These are phyloP conservation scores for Hypotaenidia philippensis DNA, from an alignment of 2,797 vertebrate genomes.

Conservation along the genomic window DNA sequence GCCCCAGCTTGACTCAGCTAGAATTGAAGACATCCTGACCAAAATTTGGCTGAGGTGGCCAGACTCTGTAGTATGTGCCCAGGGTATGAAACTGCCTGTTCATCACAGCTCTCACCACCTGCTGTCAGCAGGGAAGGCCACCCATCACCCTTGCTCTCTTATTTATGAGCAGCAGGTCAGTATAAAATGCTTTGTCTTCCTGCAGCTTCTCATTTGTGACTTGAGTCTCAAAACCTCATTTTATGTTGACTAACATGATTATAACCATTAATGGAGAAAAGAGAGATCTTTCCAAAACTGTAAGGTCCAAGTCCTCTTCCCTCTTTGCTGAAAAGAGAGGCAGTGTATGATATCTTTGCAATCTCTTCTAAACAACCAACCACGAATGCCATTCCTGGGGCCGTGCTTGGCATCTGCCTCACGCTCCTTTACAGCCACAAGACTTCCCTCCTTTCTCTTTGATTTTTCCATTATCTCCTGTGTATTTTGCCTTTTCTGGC, in stretches of 20 bases:
- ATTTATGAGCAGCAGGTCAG: neutral
- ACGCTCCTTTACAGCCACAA: neutral
- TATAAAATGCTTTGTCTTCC: neutral
- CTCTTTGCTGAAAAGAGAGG: neutral
- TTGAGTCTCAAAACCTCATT: neutral
- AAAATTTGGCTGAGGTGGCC: neutral
- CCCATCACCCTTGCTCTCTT: neutral
- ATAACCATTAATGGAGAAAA: neutral
- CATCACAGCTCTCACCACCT: neutral
- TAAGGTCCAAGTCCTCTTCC: neutral
- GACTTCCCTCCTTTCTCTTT: neutral
- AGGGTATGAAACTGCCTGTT: neutral
- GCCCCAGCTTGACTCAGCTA: neutral
- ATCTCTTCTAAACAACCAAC: neutral
- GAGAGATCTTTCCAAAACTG: neutral
- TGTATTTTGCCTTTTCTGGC: neutral
- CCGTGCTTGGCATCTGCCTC: neutral
- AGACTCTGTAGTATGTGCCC: neutral
- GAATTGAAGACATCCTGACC: neutral
- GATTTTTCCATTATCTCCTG: neutral
- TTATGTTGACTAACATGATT: neutral
- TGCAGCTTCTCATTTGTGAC: neutral
- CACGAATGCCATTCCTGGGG: neutral
- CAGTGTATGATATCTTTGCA: neutral
- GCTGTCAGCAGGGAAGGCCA: neutral